These are phyloP conservation scores for Oriolus oriolus DNA, from an alignment of 2,113 vertebrate species.

Conservation along the genomic window DNA sequence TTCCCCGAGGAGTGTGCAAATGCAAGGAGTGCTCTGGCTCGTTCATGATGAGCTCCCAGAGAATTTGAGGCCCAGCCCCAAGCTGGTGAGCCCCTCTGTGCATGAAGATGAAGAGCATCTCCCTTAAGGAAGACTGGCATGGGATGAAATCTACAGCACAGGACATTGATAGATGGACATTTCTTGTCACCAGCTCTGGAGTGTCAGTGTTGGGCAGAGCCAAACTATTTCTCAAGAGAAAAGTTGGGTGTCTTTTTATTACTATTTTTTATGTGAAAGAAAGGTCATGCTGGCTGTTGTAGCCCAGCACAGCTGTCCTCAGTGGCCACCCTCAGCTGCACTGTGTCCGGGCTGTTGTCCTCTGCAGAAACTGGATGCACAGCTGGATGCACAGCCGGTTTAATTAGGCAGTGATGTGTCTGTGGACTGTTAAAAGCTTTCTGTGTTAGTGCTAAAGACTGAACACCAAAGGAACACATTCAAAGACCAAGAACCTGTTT, in stretches of 20 bases:
- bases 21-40: background rate
- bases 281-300: background rate
- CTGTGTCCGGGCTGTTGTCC: background rate
- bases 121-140: background rate
- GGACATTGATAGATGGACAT: background rate
- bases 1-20: background rate
- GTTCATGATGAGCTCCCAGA: background rate
- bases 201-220: background rate
- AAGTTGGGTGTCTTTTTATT: background rate
- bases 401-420: background rate
- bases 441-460: background rate
- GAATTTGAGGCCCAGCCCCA: background rate
- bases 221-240: background rate
- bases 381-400: background rate
- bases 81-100: background rate
- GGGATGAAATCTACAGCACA: background rate
- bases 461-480: background rate
- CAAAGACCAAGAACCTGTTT: background rate
- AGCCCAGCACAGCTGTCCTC: background rate
- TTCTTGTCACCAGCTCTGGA: background rate
- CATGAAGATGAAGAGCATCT: background rate
- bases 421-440: background rate
- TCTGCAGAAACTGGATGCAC: rapidly evolving
- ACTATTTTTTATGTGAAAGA: background rate
- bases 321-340: background rate